Percentiles rank a stretch among this genome's conserved stretches.
Evolutionary conservation across 1,140 invertebrate genomes (phyloP).

Genomic region (Scaptodrosophila lebanonensis): DNA sequence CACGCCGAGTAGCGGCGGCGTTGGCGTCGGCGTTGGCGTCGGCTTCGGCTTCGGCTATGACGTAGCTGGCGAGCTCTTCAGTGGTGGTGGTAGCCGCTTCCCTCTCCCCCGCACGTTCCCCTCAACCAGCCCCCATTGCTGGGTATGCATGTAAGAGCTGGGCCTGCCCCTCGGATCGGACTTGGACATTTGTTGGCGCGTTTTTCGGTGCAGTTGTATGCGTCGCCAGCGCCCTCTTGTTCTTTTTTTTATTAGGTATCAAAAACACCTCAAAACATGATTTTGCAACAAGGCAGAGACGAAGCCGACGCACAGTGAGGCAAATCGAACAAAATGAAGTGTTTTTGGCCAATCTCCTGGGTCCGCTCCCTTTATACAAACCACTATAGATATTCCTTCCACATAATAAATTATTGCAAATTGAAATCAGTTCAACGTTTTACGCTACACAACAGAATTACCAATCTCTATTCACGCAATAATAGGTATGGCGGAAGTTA

Average conservation of each 20-base stretch:
- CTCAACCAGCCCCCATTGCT: conserved; percentile 33
- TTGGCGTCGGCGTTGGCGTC: conserved; percentile 28
- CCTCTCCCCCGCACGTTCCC: conserved; percentile 14
- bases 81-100: conserved; percentile 13
- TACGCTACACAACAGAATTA: no score
- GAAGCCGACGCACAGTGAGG: conserved; percentile 46
- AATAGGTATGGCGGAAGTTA: no score
- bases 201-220: conserved; percentile 40
- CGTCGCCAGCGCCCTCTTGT: conserved; percentile 44
- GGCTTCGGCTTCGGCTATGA: conserved; percentile 50
- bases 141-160: no score
- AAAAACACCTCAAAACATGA: conserved; percentile 75
- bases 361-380: no score
- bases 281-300: conserved; percentile 64
- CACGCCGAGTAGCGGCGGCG: conserved; percentile 45
- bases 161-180: no score
- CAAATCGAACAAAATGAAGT: no score
- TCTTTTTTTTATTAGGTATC: conserved; percentile 76
- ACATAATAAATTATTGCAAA: no score
- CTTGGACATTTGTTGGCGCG: conserved; percentile 52
- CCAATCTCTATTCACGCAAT: no score
- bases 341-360: no score
- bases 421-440: no score
- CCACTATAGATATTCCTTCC: no score
- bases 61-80: conserved; percentile 37